Evolutionary conservation across 2,797 vertebrate genomes (phyloP).

Genomic region (Schizothorax lantsangensis): DNA sequence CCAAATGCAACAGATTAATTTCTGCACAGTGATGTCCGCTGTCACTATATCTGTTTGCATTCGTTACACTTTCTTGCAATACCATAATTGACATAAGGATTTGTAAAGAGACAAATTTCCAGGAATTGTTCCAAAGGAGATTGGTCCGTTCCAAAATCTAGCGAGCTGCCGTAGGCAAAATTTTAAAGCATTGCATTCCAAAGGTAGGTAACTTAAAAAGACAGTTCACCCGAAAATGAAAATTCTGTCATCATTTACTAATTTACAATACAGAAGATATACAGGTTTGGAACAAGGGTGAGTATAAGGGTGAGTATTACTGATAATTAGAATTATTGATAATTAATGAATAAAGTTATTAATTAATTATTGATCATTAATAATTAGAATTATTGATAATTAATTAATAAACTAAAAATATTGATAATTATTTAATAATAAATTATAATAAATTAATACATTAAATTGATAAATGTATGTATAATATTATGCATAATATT

Average conservation of each 20-base stretch:
- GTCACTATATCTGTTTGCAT: slow-evolving; percentile 46
- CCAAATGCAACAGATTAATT: slow-evolving; percentile 45
- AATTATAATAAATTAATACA: too few relatives aligned
- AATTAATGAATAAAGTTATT: too few relatives aligned
- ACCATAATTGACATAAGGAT: slow-evolving; percentile 22
- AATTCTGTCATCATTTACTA: not conserved
- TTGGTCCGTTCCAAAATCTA: not conserved
- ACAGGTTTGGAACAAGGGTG: not conserved
- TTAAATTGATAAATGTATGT: too few relatives aligned
- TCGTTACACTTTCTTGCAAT: not conserved
- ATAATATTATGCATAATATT: too few relatives aligned
- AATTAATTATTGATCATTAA: too few relatives aligned
- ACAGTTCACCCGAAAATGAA: not conserved
- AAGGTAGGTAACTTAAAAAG: not conserved
- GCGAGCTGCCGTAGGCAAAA: not conserved
- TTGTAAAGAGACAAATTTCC: slow-evolving; percentile 22
- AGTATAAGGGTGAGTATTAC: not conserved
- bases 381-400: too few relatives aligned
- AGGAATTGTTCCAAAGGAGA: not conserved
- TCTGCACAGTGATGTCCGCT: slow-evolving; percentile 27
- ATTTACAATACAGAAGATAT: not conserved
- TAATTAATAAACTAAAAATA: too few relatives aligned
- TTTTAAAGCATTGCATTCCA: not conserved
- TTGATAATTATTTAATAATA: too few relatives aligned
- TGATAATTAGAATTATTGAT: too few relatives aligned